Evolutionary conservation across 2,113 vertebrate species (phyloP), one percentile per base, ranked within the genome.

Genomic region (Psophia crepitans): DNA sequence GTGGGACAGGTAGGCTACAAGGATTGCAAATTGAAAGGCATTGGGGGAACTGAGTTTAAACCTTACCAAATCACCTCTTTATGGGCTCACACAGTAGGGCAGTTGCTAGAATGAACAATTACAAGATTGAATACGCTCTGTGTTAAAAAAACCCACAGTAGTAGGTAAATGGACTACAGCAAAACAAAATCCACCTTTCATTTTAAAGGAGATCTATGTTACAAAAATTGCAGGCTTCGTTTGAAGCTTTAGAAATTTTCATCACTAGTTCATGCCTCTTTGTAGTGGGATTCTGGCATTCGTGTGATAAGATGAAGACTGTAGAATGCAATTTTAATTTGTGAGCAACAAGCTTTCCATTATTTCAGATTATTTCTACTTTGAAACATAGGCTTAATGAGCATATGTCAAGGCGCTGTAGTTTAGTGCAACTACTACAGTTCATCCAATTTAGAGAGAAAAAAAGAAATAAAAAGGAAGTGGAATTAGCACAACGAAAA

Each of bases 401-500:
- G 63, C 46, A 51, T 68, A 28, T 79, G 76, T 87, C 57, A 75
- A 91, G 49, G 51, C 71, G 89, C 76, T 84, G 43, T 84, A 56
- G 57, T 92, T 93, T 48, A 89, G 51, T 84, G 61, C 79, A 80
- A 57, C 84, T 85, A 92, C 90, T 81, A 92, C 37, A 26, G 87
- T 64, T 89, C 89, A 84, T 82, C 86, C 80, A 91, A 73, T 96
- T 95, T 89, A 87, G 74, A 78, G 65, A 90, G 77, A 79, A 80
- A 89, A 88, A 91, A 92, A 79, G 76, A 92, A 94, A 89, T 79
- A 79, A 91, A 94, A 82, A 63, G 57, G 41, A 85, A 89, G 81
- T 94, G 20, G 89, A 94, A 97, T 97, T 96, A 95, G 70, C 70
- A 56, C 61, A 89, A 79, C n/a, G 77, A 74, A 95, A 89, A 95